These are phyloP conservation scores for Oxytorus armatus DNA, from an alignment of 2,888 invertebrate species.

Conservation along the genomic window DNA sequence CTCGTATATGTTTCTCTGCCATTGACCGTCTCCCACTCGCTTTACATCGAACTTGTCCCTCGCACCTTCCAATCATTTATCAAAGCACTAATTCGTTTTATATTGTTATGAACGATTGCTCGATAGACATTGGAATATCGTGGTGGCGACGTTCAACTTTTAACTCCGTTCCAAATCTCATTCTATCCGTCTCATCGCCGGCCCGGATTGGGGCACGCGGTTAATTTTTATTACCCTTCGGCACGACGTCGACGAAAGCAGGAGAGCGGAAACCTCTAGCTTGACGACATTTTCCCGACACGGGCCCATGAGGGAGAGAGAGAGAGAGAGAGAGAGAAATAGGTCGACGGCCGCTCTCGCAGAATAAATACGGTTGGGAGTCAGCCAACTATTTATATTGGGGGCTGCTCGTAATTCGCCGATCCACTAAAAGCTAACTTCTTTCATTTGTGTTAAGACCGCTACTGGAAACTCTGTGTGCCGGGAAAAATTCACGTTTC, in stretches of 20 bases:
- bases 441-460: neutral
- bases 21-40: neutral
- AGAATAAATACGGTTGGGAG: conserved; percentile 58
- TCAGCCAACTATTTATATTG: conserved; percentile 60
- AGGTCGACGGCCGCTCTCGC: neutral
- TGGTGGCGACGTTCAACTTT: conserved; percentile 30
- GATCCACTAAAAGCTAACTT: conserved; percentile 35
- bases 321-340: neutral
- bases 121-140: conserved; percentile 3
- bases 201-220: conserved; percentile 4
- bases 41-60: neutral
- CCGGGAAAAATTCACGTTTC: conserved; percentile 35
- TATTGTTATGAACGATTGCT: conserved; percentile 26
- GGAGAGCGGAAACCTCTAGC: conserved; percentile 35
- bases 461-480: conserved; percentile 3
- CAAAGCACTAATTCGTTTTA: conserved; percentile 7
- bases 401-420: conserved; percentile 55
- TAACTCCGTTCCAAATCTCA: neutral
- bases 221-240: conserved; percentile 57
- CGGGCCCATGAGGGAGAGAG: neutral
- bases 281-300: conserved; percentile 39
- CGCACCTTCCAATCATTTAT: conserved; percentile 33
- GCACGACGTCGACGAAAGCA: conserved; percentile 37
- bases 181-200: conserved; percentile 1
- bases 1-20: neutral